Evolutionary conservation across 1,140 invertebrate species (phyloP), one percentile per base, ranked within the genome.

Genomic region (Dendrolimus kikuchii): DNA sequence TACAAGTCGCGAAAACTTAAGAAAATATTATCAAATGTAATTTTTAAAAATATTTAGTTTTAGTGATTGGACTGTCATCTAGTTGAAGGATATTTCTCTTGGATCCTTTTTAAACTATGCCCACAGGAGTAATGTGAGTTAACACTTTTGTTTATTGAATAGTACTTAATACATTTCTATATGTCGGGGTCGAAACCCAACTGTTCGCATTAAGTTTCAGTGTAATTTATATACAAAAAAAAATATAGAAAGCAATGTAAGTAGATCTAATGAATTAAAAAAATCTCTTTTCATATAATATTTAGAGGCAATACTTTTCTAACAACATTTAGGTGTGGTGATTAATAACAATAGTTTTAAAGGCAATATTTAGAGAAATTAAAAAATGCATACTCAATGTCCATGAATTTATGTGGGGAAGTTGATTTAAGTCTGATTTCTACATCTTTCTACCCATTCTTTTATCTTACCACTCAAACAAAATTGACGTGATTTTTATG

Each of bases 251-350:
- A 66, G 58, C 59, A 67, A 59, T 74, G 64, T 80, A 79, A 74
- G 74, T 81, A 83, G 77, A 65, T 71, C 67, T 74, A 68, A 69
- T 23, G 23, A 23, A 23, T 23, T 23, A 23, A 77, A 69, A 71
- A 50, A 76, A 74, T 67, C 67, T 77, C 74, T 73, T 71, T 75
- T 69, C 71, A 66, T 78, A 64, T 81, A 71, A 78, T 69, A 71
- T 66, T 76, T 83, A 86, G 76, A 78, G 79, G 75, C 82, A 82
- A 80, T 83, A 86, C 76, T 81, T 81, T 82, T 78, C 70, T 81
- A 80, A 83, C 69, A 74, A 78, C 73, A 72, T 77, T 68, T 82
- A 83, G 76, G 74, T 74, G 76, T 79, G 80, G 60, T 67, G 65
- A 75, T 71, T 73, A 72, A 72, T 68, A 81, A 78, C 72, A 77